Evolutionary conservation across 2,888 invertebrate genomes (phyloP).

Genomic region (Hypomecis punctinalis): DNA sequence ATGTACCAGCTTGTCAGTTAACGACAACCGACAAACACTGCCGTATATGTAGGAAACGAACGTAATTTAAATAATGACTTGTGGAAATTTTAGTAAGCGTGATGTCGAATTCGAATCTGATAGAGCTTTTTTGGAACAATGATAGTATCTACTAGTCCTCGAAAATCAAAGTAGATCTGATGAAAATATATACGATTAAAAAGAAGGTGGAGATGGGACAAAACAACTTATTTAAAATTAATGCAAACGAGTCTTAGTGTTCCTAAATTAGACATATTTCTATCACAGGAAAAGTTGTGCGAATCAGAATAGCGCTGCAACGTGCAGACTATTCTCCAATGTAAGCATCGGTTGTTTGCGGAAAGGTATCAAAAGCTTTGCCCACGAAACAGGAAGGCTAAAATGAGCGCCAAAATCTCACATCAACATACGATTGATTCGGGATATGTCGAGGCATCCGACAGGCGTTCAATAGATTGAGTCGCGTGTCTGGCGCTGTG

Average conservation of each 20-base stretch:
- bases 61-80: constrained; percentile 1
- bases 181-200: too few species aligned
- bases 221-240: too few species aligned
- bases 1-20: constrained; percentile 22
- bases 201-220: too few species aligned
- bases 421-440: not conserved
- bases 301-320: not conserved
- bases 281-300: not conserved
- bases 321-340: not conserved
- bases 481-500: not conserved
- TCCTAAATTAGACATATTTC: too few species aligned
- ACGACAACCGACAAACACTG: constrained; percentile 10
- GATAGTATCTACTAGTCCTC: not conserved
- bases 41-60: not conserved
- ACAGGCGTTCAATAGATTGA: not conserved
- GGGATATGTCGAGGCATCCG: not conserved
- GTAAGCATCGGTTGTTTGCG: constrained; percentile 7
- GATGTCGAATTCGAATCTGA: not conserved
- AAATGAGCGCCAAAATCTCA: not conserved
- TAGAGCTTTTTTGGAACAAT: not conserved
- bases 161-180: too few species aligned
- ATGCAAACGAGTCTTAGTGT: too few species aligned
- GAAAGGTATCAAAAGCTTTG: not conserved
- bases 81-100: not conserved
- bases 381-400: constrained; percentile 5